A percentile compares a stretch with the other conserved stretches of the same genome.
Evolutionary conservation across 2,113 vertebrate species (phyloP).

Genomic region (Gymnobelideus leadbeateri): DNA sequence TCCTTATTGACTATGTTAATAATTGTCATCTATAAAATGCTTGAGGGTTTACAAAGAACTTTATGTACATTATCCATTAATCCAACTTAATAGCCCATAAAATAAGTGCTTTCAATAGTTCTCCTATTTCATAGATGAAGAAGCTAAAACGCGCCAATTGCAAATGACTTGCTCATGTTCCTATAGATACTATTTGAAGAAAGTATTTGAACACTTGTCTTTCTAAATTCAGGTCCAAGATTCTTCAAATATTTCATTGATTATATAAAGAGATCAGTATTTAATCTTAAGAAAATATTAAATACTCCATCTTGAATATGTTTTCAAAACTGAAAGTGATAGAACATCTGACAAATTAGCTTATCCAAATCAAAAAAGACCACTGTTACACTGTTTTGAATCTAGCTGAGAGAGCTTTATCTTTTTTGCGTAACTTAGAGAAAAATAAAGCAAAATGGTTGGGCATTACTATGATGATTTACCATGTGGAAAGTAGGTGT

Average conservation of each 20-base stretch:
- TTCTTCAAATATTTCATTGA: background rate
- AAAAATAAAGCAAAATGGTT: background rate
- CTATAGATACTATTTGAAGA: background rate
- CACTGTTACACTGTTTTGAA: background rate
- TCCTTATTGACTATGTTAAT: background rate
- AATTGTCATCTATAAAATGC: background rate
- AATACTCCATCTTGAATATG: background rate
- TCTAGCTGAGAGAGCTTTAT: background rate
- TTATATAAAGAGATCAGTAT: conserved; percentile 7
- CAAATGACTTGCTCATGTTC: background rate
- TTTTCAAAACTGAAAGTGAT: conserved; percentile 17
- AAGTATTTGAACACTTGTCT: background rate
- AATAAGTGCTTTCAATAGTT: background rate
- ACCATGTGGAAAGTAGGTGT: background rate
- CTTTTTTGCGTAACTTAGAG: background rate
- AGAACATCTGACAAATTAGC: background rate
- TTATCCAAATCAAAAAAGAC: background rate
- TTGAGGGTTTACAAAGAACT: background rate
- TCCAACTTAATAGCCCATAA: background rate
- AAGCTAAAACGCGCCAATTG: background rate
- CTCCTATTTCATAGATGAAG: background rate
- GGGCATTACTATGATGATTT: background rate
- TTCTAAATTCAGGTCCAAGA: background rate
- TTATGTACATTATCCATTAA: background rate
- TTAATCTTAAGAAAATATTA: conserved; percentile 7